Evolutionary conservation across 2,888 invertebrate species (phyloP), one percentile per base, ranked within the genome.

Genomic region (Drosophila anomalata): DNA sequence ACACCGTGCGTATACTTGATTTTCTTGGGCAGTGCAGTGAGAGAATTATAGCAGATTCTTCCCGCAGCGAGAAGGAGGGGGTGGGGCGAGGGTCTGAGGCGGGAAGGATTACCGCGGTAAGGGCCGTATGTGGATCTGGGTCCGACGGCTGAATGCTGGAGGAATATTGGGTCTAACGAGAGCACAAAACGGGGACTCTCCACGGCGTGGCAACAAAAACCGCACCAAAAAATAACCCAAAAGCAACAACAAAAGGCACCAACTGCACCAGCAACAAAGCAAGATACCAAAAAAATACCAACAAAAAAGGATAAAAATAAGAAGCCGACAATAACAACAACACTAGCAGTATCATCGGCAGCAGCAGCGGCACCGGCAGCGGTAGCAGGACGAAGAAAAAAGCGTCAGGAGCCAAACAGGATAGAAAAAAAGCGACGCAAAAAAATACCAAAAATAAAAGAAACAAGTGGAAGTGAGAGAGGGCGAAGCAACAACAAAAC

Each of bases 111-210:
- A 17, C 24, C 36, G n/a, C 9, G 12, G 12, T 3, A 22, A 22
- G 44, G 44, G 22, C 31, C 22, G 33, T 7, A 17, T 41, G 36
- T 48, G 42, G 47, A 39, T 33, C 29, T 41, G 33, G 36, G 11
- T 47, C n/a, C 41, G 48, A 31, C 41, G 51, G 39, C 51, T 31
- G 42, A 24, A 57, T 41, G 20, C 33, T 53, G 53, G 29, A 22
- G 58, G n/a, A 44, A 54, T 54, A 54, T 63, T 53, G 48, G 42
- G 51, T 63, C 53, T 50, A 63, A 62, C 63, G 54, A 66, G 66
- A 55, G 48, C 48, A 66, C 63, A 54, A 66, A 63, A 39, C 50
- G 50, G 14, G 26, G 36, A 8, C 17, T 17, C 60, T 8, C 20
- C 50, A 42, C 17, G 22, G 29, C 2, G 24, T 20, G 26, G 24